Conservation (phyloP, 2,113 vertebrate genomes). For the Xyrauchen texanus region DNA sequence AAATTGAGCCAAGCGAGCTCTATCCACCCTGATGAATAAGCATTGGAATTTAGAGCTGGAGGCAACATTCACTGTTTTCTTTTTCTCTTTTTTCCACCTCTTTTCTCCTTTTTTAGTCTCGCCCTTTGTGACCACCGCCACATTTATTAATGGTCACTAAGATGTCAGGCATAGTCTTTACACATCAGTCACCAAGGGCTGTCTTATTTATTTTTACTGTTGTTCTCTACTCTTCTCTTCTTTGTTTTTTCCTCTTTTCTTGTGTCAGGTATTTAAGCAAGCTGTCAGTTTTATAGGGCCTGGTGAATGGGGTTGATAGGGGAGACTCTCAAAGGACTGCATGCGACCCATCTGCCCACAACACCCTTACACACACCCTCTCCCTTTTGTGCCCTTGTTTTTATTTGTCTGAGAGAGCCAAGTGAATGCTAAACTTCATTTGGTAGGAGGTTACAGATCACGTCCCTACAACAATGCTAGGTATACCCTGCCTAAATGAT, state of each 20-base stretch:
- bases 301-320: conserved; percentile 77
- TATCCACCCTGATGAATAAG: conserved; percentile 56
- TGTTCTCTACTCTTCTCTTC: conserved; percentile 66
- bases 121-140: conserved; percentile 74
- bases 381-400: conserved; percentile 78
- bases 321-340: conserved; percentile 75
- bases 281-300: conserved; percentile 77
- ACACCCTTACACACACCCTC: conserved; percentile 74
- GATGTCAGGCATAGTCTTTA: conserved; percentile 76
- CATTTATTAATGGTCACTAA: conserved; percentile 82
- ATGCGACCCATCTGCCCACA: conserved; percentile 82
- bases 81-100: conserved; percentile 46
- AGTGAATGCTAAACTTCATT: conserved; percentile 74
- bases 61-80: conserved; percentile 67
- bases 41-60: conserved; percentile 61
- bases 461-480: conserved; percentile 60
- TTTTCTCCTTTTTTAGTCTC: conserved; percentile 54
- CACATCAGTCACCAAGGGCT: conserved; percentile 80
- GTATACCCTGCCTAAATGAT: conserved; percentile 42
- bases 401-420: conserved; percentile 77
- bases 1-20: conserved; percentile 76
- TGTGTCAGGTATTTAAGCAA: conserved; percentile 82
- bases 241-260: conserved; percentile 78
- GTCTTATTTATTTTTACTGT: conserved; percentile 83
- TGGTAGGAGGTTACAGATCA: conserved; percentile 73